Conservation (phyloP, 2,797 vertebrate genomes). For the Cyclopterus lumpus region DNA sequence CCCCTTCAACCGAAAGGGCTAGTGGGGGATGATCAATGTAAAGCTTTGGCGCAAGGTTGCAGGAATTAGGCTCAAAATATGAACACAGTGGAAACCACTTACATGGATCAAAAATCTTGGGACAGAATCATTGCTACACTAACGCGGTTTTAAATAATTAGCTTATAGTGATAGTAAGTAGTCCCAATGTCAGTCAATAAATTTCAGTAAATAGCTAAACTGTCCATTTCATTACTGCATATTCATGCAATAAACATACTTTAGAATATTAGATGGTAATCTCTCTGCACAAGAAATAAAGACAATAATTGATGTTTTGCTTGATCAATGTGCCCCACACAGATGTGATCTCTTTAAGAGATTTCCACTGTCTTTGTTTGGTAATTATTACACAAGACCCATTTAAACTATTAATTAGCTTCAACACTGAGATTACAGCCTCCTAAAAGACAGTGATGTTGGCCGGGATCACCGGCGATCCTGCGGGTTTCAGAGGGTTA, state of each 20-base stretch:
- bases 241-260: background rate
- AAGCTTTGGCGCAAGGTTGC: constrained; percentile 59
- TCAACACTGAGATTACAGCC: background rate
- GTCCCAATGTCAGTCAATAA: background rate
- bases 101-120: background rate
- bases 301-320: no score
- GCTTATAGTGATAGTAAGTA: background rate
- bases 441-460: background rate
- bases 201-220: background rate
- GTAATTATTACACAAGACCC: background rate
- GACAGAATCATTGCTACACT: background rate
- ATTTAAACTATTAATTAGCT: background rate
- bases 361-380: constrained; percentile 9
- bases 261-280: background rate
- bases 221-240: background rate
- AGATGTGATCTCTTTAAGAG: background rate
- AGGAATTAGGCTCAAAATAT: constrained; percentile 36
- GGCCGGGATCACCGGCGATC: background rate
- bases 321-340: background rate
- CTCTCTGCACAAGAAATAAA: background rate
- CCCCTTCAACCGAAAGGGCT: constrained; percentile 7
- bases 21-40: constrained; percentile 27
- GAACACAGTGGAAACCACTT: constrained; percentile 1
- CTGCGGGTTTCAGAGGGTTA: background rate
- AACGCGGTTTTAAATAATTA: background rate